Conservation (phyloP, 2,888 invertebrate genomes). For the Acleris cristana region DNA sequence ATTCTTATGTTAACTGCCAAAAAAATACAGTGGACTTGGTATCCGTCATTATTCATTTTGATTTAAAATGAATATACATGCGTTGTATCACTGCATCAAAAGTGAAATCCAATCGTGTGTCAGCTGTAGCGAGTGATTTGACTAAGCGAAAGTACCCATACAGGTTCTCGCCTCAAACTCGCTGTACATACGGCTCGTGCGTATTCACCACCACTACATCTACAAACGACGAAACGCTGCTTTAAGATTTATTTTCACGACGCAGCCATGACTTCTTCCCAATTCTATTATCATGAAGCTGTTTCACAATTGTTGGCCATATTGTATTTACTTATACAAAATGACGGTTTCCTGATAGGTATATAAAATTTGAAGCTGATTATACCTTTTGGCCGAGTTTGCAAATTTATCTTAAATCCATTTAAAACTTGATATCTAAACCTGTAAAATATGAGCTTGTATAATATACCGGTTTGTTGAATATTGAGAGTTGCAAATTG, state of each 20-base stretch:
- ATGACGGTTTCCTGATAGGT: too few relatives aligned
- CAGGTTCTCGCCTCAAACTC: constrained; percentile 66
- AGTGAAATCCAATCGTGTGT: constrained; percentile 75
- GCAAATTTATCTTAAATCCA: constrained; percentile 8
- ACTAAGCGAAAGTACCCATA: constrained; percentile 78
- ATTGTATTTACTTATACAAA: too few relatives aligned
- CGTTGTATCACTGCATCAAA: constrained; percentile 55
- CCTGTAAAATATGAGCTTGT: constrained; percentile 27
- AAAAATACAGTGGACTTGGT: too few relatives aligned
- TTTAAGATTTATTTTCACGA: not conserved
- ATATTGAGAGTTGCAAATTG: constrained; percentile 18
- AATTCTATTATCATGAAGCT: too few relatives aligned
- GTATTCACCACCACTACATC: constrained; percentile 40
- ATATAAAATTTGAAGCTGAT: not conserved
- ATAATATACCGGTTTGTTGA: constrained; percentile 32
- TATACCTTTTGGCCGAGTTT: constrained; percentile 4
- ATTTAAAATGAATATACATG: constrained; percentile 43
- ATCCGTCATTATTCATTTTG: not conserved
- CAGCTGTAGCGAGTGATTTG: constrained; percentile 64
- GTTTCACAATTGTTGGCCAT: too few relatives aligned
- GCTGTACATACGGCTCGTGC: constrained; percentile 49
- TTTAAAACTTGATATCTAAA: constrained; percentile 19
- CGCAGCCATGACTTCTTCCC: not conserved
- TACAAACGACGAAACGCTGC: not conserved
- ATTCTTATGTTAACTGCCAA: too few relatives aligned